Conservation (phyloP, 2,888 invertebrate species). For the Drosophila eohydei region DNA sequence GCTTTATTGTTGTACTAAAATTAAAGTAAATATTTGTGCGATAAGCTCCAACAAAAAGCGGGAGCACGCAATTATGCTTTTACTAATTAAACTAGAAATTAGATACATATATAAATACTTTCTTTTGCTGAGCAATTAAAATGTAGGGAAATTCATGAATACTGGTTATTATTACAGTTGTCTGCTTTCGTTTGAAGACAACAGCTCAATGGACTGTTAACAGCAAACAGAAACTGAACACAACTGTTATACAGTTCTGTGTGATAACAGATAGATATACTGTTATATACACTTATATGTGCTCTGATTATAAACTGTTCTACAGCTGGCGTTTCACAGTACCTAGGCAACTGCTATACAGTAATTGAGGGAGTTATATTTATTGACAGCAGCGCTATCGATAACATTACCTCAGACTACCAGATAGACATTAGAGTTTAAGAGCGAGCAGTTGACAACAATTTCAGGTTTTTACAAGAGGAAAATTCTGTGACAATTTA, state of each 20-base stretch:
- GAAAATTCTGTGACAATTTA: too few species aligned
- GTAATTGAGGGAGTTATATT: too few species aligned
- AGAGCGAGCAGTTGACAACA: not conserved
- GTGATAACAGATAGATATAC: not conserved
- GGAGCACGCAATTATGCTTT: conserved; percentile 25
- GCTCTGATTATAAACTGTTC: too few species aligned
- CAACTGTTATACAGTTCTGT: not conserved
- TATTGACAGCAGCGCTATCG: too few species aligned
- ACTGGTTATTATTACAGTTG: not conserved
- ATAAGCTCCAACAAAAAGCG: conserved; percentile 21
- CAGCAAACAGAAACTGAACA: not conserved
- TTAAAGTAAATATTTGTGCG: conserved; percentile 40
- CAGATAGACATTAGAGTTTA: not conserved
- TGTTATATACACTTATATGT: not conserved
- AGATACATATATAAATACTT: not conserved
- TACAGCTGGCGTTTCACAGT: not conserved
- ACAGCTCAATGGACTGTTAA: not conserved
- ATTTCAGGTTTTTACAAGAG: too few species aligned
- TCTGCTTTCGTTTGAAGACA: not conserved
- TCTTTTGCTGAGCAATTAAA: conserved; percentile 6
- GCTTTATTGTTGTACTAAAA: conserved; percentile 34
- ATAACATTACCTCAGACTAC: too few species aligned
- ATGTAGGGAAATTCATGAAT: not conserved
- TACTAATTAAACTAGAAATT: conserved; percentile 10
- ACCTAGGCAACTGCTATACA: not conserved